Percentiles rank a stretch among this genome's conserved stretches.
These are phyloP conservation scores for Microtus pennsylvanicus DNA, from an alignment of 2,113 vertebrate species.

Conservation along the genomic window DNA sequence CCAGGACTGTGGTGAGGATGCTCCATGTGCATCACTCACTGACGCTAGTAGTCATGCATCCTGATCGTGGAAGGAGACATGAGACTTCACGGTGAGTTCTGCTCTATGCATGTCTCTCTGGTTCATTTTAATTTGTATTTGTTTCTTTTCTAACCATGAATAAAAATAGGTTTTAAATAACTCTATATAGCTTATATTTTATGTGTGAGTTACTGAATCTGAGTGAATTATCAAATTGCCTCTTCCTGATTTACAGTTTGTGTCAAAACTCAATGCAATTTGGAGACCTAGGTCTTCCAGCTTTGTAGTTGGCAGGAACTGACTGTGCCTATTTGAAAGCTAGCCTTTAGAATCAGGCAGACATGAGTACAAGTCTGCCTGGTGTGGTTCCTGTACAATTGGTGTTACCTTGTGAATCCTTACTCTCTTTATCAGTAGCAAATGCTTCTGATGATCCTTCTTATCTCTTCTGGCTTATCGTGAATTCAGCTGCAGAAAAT, in stretches of 20 bases:
- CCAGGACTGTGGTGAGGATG: background rate
- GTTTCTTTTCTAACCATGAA: background rate
- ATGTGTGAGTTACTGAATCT: slow-evolving; percentile 19
- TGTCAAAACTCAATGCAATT: slow-evolving; percentile 25
- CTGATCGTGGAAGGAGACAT: background rate
- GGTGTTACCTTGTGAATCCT: background rate
- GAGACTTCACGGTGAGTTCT: background rate
- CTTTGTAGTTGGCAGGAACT: background rate
- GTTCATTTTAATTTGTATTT: background rate
- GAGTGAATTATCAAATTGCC: background rate
- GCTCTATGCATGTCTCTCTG: background rate
- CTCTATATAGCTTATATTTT: background rate
- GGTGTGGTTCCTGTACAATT: background rate
- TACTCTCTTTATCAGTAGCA: background rate
- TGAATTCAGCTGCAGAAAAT: background rate
- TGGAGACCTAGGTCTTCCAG: background rate
- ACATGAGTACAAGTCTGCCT: background rate
- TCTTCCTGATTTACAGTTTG: background rate
- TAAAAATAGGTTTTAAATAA: slow-evolving; percentile 12
- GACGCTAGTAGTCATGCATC: background rate
- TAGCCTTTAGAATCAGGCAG: background rate
- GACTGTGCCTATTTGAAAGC: slow-evolving; percentile 3
- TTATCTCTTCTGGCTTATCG: background rate
- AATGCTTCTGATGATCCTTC: background rate
- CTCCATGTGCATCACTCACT: background rate